Base-by-base conservation (phyloP, 1,140 invertebrate genomes). In the Scaptomyza graminum region DNA sequence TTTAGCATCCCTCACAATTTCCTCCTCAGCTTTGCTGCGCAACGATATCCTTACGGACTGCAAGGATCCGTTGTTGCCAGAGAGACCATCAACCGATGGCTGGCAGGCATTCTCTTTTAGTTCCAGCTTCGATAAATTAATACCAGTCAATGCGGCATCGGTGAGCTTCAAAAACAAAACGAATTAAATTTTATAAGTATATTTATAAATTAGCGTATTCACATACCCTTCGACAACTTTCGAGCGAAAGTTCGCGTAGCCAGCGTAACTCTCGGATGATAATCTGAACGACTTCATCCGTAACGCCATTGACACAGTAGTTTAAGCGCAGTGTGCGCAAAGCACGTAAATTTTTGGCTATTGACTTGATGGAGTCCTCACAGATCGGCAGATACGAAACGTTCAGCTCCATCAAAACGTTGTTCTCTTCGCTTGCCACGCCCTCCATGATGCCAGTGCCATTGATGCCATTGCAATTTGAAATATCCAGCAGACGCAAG, bases 81-180 rank as follows among this genome's bases (percentile, higher is more conserved):
- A 7, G 28, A 31, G 28, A 31, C 28, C 28, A 7, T 5, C 55
- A 55, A 79, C 76, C 5, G 65, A 49, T 80, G 70, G 65, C 46
- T 75, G 75, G 25, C 82, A 78, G 6, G 77, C 75, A 47, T 79
- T 80, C 5, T 83, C 83, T 43, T 78, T 82, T 65, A 54, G 76
- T 61, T 84, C 75, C 39, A 85, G 88, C 82, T 73, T 92, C 64
- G 92, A 72, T 50, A 91, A 62, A 92, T 93, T 55, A 92, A 95
- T 94, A 43, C 94, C 94, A 34, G 94, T 94, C 1, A 96, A 87
- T 4, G 95, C 95, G 28, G 93, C 93, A 90, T 96, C 95, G 9
- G 93, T 93, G n/a, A 90, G 41, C 88, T 90, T 51, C 39, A 51
- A 11, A 13, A 13, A 5, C 2, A 47, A 47, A 12, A 22, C 11